A percentile compares a stretch with the other conserved stretches of the same genome.
phyloP scores from a whole-genome alignment of 2,888 invertebrate species.

The Bedellia somnulentella region DNA sequence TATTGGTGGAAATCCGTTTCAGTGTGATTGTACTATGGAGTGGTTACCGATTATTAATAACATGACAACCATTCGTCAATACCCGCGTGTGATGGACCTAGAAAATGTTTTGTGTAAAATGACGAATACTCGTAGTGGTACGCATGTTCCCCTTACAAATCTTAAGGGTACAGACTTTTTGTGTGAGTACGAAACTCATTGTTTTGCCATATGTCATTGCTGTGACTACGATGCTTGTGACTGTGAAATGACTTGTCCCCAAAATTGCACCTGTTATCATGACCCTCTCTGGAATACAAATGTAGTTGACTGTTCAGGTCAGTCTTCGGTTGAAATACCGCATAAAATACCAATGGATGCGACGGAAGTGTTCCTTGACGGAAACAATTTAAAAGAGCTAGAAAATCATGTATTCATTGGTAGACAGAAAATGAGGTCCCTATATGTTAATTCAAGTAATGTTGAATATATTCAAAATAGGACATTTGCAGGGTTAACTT shows the following conservation, averaged over 20 bases:
- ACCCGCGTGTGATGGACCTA: constrained; percentile 86
- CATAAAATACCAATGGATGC: constrained; percentile 91
- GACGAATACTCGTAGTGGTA: constrained; percentile 80
- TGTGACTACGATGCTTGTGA: constrained; percentile 96
- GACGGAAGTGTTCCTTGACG: constrained; percentile 90
- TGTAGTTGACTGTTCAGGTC: constrained; percentile 87
- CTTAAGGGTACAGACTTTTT: constrained; percentile 84
- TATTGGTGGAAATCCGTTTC: constrained; percentile 90
- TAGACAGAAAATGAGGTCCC: constrained; percentile 82
- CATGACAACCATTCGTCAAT: constrained; percentile 78
- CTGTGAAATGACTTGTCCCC: constrained; percentile 95
- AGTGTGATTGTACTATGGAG: constrained; percentile 94
- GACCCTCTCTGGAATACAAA: constrained; percentile 93
- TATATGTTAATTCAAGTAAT: constrained; percentile 84
- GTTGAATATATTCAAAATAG: constrained; percentile 85
- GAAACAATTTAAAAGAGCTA: constrained; percentile 82
- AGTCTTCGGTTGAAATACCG: constrained; percentile 77
- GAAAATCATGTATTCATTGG: constrained; percentile 89
- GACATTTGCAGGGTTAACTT: constrained; percentile 84
- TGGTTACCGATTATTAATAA: constrained; percentile 91
- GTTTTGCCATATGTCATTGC: constrained; percentile 93
- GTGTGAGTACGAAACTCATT: constrained; percentile 90
- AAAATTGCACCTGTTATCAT: constrained; percentile 92
- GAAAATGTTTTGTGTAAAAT: constrained; percentile 87
- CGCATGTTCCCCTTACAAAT: constrained; percentile 74